phyloP scores from a whole-genome alignment of 1,140 invertebrate species.

The Trichomalopsis sarcophagae region DNA sequence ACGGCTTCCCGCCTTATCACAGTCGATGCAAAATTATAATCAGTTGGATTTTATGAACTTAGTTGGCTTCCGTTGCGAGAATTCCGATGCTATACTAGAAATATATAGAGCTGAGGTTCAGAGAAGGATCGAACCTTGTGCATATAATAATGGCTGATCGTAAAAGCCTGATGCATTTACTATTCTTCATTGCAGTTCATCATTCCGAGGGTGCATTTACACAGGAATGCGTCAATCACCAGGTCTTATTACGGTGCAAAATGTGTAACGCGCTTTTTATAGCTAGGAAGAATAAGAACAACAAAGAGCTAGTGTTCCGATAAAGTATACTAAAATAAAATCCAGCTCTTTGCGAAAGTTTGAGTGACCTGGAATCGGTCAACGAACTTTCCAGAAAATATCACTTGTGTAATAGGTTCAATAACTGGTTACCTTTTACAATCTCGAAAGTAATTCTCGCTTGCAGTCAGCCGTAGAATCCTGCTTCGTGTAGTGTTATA shows the following conservation, averaged over 20 bases:
- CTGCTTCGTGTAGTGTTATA: too few species aligned
- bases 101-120: neutral
- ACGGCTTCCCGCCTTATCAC: too few species aligned
- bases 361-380: neutral
- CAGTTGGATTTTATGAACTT: too few species aligned
- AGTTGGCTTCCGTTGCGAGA: too few species aligned
- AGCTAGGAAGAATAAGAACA: slow-evolving; percentile 21
- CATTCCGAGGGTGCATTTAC: slow-evolving; percentile 2
- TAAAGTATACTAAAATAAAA: too few species aligned
- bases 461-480: too few species aligned
- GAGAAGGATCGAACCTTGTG: slow-evolving; percentile 20
- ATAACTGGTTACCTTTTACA: too few species aligned
- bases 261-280: slow-evolving; percentile 30
- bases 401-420: too few species aligned
- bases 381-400: neutral
- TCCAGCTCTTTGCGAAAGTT: neutral
- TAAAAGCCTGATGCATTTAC: slow-evolving; percentile 9
- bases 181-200: slow-evolving; percentile 5
- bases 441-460: too few species aligned
- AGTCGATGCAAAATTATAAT: too few species aligned
- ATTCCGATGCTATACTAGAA: neutral
- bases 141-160: slow-evolving; percentile 8
- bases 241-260: slow-evolving; percentile 12
- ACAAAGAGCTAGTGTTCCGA: slow-evolving; percentile 1
- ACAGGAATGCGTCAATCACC: slow-evolving; percentile 29